Percentiles rank a stretch among this genome's conserved stretches.
Evolutionary conservation across 2,888 invertebrate species (phyloP).

Genomic region (Lasioglossum calceatum): DNA sequence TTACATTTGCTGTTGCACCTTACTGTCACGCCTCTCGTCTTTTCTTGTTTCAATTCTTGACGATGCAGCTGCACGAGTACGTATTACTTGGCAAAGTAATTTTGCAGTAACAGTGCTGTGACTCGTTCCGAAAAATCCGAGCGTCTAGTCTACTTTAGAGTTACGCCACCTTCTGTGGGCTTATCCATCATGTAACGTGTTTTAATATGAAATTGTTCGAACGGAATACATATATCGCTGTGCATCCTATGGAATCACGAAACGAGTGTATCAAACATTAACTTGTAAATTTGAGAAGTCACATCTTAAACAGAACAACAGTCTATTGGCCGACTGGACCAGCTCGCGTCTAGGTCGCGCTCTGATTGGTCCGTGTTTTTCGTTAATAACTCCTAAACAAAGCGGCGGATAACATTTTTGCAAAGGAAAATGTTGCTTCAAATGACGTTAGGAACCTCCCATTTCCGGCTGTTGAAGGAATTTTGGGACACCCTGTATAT

Average conservation of each 20-base stretch:
- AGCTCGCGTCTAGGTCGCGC: no score
- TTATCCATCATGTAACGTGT: neutral
- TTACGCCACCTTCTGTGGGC: neutral
- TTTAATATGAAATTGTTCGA: neutral
- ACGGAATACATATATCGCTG: neutral
- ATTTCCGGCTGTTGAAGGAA: no score
- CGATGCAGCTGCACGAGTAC: conserved; percentile 26
- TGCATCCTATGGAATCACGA: neutral
- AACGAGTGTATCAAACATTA: no score
- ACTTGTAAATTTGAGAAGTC: no score
- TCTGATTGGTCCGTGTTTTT: no score
- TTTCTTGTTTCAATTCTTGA: conserved; percentile 29
- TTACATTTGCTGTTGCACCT: conserved; percentile 54
- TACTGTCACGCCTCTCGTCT: conserved; percentile 26
- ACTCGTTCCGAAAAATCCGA: conserved; percentile 32
- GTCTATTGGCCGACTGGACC: no score
- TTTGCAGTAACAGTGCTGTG: conserved; percentile 40
- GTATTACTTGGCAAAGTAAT: conserved; percentile 47
- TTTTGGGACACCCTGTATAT: no score
- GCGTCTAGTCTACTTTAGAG: conserved; percentile 17
- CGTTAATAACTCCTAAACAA: no score
- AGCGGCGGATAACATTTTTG: no score
- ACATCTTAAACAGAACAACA: no score
- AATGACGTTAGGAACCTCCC: no score
- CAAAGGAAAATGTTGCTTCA: no score